phyloP scores from a whole-genome alignment of 1,140 invertebrate species.

The Lordiphosa mommai region DNA sequence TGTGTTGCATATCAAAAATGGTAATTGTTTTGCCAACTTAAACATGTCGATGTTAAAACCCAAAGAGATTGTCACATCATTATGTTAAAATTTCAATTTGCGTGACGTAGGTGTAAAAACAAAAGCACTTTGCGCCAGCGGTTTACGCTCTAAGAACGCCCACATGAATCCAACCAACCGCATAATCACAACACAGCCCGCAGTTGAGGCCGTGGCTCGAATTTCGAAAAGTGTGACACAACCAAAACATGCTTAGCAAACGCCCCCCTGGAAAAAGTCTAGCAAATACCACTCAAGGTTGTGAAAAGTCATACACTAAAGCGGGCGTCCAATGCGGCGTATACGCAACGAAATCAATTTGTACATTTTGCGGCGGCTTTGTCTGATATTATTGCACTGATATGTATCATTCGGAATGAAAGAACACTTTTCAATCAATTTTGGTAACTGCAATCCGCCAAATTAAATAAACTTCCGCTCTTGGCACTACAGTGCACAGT shows the following conservation, averaged over 20 bases:
- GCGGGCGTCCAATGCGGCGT: conserved; percentile 53
- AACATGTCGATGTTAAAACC: conserved; percentile 5
- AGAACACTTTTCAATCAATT: conserved; percentile 6
- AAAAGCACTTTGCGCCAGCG: conserved; percentile 39
- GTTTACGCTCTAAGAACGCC: conserved; percentile 23
- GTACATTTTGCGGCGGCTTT: conserved; percentile 26
- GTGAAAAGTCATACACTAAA: conserved; percentile 26
- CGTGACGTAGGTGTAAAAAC: conserved; percentile 41
- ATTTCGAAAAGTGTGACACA: conserved; percentile 6
- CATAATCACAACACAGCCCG: conserved; percentile 37
- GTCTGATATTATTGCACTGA: conserved; percentile 36
- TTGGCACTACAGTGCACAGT: conserved; percentile 31
- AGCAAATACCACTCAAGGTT: conserved; percentile 8
- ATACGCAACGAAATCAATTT: conserved; percentile 67
- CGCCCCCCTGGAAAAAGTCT: too few relatives aligned
- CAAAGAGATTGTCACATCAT: conserved; percentile 30
- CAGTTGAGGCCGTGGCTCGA: conserved; percentile 23
- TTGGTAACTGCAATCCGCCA: conserved; percentile 13
- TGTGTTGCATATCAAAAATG: conserved; percentile 45
- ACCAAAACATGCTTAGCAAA: background rate
- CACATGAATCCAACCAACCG: conserved; percentile 29
- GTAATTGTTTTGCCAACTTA: conserved; percentile 39
- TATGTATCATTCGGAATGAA: conserved; percentile 28
- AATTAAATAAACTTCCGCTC: conserved; percentile 10
- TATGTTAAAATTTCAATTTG: conserved; percentile 52